Base-by-base conservation (phyloP, 1,140 invertebrate species). In the Drosophila mojavensis region DNA sequence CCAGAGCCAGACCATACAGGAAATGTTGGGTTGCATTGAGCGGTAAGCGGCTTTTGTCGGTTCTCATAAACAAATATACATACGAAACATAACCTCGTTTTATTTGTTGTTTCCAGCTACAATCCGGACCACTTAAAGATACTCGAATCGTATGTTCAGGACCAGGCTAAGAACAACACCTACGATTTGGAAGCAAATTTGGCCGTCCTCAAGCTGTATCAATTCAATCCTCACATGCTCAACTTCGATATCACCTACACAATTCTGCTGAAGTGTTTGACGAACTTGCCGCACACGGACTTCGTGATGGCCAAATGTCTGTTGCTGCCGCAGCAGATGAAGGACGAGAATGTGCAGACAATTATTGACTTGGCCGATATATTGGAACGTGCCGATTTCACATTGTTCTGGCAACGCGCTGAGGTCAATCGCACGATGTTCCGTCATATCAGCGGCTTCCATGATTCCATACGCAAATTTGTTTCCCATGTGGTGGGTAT, bases 111-210 rank as follows among this genome's bases (percentile, higher is more conserved):
- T 92, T 93, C 48, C 82, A 98, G 97, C 73, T 99, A 99, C 92
- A 99, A 99, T 93, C 98, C 98, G 51, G 97, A 98, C 62, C 98
- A 99, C 93, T 93, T 99, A 15, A 94, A 95, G 59, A 97, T 96
- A 13, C 93, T 99, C 61, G 97, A 99, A 92, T 94, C 96, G 73
- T 99, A 99, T 93, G 97, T 99, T 6, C 96, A 98, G 90, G 95
- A 98, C 81, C 98, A 99, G 92, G 96, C 97, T 0, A 94, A 95
- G 73, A 98, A 99, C 92, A 99, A 99, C 93, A 95, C 96, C 3
- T 99, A 99, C 88, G 98, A 99, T 92, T 93, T 99, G 78, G 98
- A 99, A 93, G 98, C 98, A 1, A 99, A 99, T 92, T 93, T 99
- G 51, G 98, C 98, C 39, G 96, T 99, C 17, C 93, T 97, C 6